Evolutionary conservation across 2,888 invertebrate genomes (phyloP).

Genomic region (Amphipyra tragopoginis): DNA sequence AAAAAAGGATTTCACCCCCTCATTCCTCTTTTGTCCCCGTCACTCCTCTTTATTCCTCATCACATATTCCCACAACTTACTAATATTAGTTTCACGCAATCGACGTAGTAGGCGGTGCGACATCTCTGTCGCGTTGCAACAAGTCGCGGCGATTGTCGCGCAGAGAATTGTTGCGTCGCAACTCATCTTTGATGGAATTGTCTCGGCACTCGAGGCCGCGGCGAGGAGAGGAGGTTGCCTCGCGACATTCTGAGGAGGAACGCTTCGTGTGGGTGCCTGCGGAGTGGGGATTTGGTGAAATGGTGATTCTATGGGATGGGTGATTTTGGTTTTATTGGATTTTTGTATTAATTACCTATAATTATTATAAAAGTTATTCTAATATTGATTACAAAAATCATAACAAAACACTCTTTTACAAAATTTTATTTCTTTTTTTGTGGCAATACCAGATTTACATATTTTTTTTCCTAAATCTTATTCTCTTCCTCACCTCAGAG

Average conservation of each 20-base stretch:
- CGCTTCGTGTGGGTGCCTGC: constrained; percentile 86
- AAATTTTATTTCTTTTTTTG: too few species aligned
- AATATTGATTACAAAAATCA: too few species aligned
- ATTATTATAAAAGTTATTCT: too few species aligned
- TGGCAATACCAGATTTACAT: too few species aligned
- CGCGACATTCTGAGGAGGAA: constrained; percentile 87
- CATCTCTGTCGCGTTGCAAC: constrained; percentile 65
- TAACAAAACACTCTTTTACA: too few species aligned
- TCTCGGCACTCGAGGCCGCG: constrained; percentile 80
- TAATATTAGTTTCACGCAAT: constrained; percentile 75
- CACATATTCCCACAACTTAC: constrained; percentile 43
- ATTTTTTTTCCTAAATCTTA: too few species aligned
- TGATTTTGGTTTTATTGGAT: neutral
- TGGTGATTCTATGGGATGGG: constrained; percentile 21
- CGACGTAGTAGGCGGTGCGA: constrained; percentile 74
- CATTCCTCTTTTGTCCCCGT: neutral
- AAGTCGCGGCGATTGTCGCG: constrained; percentile 78
- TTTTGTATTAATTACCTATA: too few species aligned
- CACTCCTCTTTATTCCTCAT: constrained; percentile 38
- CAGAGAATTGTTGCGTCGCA: constrained; percentile 83
- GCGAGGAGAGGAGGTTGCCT: constrained; percentile 78
- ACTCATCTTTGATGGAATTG: constrained; percentile 77
- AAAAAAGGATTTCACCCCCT: neutral
- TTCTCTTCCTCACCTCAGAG: too few species aligned
- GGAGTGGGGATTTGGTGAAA: constrained; percentile 24